phyloP scores from a whole-genome alignment of 2,113 vertebrate species.

The Neopipo cinnamomea region DNA sequence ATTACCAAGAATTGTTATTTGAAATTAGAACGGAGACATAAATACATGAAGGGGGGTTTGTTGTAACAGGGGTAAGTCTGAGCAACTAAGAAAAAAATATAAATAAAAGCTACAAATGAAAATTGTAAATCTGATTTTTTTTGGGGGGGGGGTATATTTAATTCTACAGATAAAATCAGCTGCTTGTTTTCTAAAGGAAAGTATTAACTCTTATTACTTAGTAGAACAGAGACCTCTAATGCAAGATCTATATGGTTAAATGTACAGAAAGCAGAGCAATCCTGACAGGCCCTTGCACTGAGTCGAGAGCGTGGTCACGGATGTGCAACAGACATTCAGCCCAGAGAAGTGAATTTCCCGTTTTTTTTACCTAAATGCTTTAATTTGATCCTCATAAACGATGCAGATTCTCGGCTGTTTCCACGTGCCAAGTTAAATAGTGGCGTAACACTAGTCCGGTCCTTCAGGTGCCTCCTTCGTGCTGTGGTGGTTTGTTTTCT shows the following conservation, averaged over 20 bases:
- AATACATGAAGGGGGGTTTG: background rate
- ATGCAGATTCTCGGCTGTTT: background rate
- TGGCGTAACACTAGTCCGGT: background rate
- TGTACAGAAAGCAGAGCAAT: background rate
- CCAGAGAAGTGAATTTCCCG: background rate
- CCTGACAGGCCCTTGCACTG: background rate
- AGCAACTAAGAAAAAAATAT: background rate
- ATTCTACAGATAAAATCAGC: background rate
- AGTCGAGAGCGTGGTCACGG: rapidly evolving
- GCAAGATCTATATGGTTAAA: background rate
- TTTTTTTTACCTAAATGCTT: background rate
- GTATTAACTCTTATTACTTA: background rate
- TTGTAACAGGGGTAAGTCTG: background rate
- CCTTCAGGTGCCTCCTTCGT: background rate
- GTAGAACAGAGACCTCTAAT: background rate
- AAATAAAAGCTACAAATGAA: rapidly evolving
- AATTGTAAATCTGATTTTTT: background rate
- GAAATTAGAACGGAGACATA: background rate
- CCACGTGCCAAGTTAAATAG: background rate
- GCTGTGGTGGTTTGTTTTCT: background rate
- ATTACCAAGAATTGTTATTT: background rate
- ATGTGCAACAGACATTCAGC: background rate
- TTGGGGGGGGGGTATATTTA: background rate
- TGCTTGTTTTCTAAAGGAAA: background rate
- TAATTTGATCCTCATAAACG: background rate